phyloP scores from a whole-genome alignment of 2,113 vertebrate species.

The Heterotilapia buettikoferi region DNA sequence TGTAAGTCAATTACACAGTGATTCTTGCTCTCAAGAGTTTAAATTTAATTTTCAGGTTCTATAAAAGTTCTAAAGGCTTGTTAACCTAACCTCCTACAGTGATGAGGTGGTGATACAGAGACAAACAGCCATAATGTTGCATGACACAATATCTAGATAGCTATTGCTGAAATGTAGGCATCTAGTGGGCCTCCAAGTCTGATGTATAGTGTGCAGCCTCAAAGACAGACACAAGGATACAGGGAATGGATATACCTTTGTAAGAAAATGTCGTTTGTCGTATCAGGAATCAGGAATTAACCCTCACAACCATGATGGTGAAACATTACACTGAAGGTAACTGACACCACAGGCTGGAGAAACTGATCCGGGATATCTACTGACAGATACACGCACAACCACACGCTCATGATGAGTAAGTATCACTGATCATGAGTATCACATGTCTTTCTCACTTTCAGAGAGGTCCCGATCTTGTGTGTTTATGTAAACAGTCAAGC shows the following conservation, averaged over 20 bases:
- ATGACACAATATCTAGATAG: neutral
- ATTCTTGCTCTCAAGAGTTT: neutral
- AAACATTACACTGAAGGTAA: constrained; percentile 50
- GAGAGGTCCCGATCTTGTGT: neutral
- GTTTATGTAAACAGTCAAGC: constrained; percentile 31
- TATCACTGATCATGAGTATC: constrained; percentile 6
- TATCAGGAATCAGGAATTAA: constrained; percentile 31
- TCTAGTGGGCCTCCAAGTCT: neutral
- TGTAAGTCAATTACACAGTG: neutral
- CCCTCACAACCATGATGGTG: constrained; percentile 28
- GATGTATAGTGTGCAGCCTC: neutral
- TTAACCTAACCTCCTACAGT: neutral
- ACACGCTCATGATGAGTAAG: neutral
- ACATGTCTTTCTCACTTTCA: neutral
- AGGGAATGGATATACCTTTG: neutral
- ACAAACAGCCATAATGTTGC: neutral
- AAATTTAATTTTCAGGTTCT: neutral
- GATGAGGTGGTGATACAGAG: neutral
- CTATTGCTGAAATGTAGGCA: neutral
- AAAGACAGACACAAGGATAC: neutral
- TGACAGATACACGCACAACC: neutral
- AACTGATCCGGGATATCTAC: constrained; percentile 44
- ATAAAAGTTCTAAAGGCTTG: neutral
- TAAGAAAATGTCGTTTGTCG: constrained; percentile 13
- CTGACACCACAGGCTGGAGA: constrained; percentile 30